Evolutionary conservation across 2,113 vertebrate genomes (phyloP), one percentile per base, ranked within the genome.

Genomic region (Lichenostomus cassidix): DNA sequence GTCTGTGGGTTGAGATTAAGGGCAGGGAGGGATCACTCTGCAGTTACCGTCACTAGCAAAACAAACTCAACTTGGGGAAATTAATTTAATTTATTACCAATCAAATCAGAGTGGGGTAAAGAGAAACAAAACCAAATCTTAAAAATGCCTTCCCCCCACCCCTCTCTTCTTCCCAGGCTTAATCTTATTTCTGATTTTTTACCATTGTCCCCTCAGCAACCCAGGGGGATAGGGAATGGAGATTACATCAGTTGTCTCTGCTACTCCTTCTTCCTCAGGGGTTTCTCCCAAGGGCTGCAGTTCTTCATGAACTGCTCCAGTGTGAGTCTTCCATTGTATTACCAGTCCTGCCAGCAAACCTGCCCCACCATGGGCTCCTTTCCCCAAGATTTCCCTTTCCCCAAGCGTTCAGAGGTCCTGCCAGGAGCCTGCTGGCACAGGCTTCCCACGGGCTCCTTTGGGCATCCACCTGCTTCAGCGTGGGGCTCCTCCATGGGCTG

Each of bases 1-100:
- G 4, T 6, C n/a, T 11, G 3, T 23, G 47, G 8, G 25, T 49
- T 0, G 0, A 56, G 42, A 23, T 14, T 14, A 35, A 56, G 35
- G 21, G 22, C 7, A 13, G 29, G 24, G 29, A 55, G 41, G 68
- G 8, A 35, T 55, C 41, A 68, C 29, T 69, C 14, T 41, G 11
- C 12, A 10, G 18, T 55, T 62, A 27, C 25, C 2, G 5, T 16
- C 41, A 42, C 10, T 5, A 47, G 12, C 29, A 35, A 59, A 76
- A 62, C 6, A 29, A 29, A 24, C 28, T 53, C 6, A 2, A 0
- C 47, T 41, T 19, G 4, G 4, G 31, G 41, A 69, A 31, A 25
- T 76, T 31, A 69, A 49, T 7, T 55, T 15, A 25, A 55, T 76
- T 55, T 49, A 27, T 56, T 55, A 37, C 17, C 49, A 11, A 11